Percentiles rank a stretch among this genome's conserved stretches.
phyloP scores from a whole-genome alignment of 2,888 invertebrate genomes.

The Helicoverpa assulta region DNA sequence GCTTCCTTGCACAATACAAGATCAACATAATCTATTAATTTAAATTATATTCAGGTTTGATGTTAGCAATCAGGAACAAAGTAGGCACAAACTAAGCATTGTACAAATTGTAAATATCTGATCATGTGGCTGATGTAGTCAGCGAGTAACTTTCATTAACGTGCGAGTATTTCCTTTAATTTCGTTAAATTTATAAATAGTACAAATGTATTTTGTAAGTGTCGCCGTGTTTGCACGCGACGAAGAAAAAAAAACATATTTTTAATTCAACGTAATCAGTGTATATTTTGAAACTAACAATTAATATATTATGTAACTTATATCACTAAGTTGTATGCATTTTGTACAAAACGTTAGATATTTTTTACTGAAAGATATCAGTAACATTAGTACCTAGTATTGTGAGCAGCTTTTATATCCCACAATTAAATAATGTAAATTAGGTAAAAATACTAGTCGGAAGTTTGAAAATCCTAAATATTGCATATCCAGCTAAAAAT shows the following conservation, averaged over 20 bases:
- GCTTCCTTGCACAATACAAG: slow-evolving; percentile 24
- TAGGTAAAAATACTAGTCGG: slow-evolving; percentile 83
- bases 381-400: slow-evolving; percentile 67
- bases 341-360: slow-evolving; percentile 87
- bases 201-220: slow-evolving; percentile 87
- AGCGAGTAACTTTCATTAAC: slow-evolving; percentile 71
- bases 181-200: slow-evolving; percentile 85
- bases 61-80: slow-evolving; percentile 43
- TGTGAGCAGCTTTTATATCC: slow-evolving; percentile 84
- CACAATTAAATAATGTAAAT: slow-evolving; percentile 71
- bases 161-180: slow-evolving; percentile 65
- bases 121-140: slow-evolving; percentile 69
- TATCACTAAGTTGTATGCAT: slow-evolving; percentile 75
- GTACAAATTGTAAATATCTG: slow-evolving; percentile 83
- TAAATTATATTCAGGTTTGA: slow-evolving; percentile 50
- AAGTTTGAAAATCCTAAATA: slow-evolving; percentile 72
- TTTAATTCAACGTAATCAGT: slow-evolving; percentile 71
- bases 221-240: slow-evolving; percentile 60
- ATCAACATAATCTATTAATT: slow-evolving; percentile 33
- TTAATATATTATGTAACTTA: slow-evolving; percentile 73
- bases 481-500: slow-evolving; percentile 77
- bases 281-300: slow-evolving; percentile 79
- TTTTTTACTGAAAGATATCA: slow-evolving; percentile 81
- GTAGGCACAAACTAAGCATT: slow-evolving; percentile 64
- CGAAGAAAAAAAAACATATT: slow-evolving; percentile 64